Percentiles rank a stretch among this genome's conserved stretches.
Conservation (phyloP, 2,113 vertebrate genomes). For the Hippoglossus stenolepis region DNA sequence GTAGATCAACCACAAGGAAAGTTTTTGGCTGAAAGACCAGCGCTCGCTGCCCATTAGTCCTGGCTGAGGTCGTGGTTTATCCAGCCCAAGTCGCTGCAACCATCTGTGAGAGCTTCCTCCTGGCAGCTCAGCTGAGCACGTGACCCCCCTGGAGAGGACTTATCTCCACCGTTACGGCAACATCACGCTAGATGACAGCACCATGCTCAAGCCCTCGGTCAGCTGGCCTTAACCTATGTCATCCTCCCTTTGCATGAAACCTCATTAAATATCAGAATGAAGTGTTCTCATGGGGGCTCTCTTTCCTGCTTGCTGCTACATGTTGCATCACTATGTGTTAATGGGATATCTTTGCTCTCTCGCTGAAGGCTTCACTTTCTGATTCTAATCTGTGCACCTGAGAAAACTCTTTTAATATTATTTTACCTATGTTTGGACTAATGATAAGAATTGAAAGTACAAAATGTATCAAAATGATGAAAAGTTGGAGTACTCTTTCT, state of each 20-base stretch:
- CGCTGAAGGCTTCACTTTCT: slow-evolving; percentile 21
- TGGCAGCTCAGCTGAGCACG: slow-evolving; percentile 48
- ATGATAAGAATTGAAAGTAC: slow-evolving; percentile 1
- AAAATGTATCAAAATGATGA: not conserved
- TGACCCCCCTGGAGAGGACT: slow-evolving; percentile 50
- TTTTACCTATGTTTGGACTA: slow-evolving; percentile 19
- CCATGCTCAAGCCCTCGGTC: slow-evolving; percentile 23
- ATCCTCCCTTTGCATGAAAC: slow-evolving; percentile 38
- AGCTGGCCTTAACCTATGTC: slow-evolving; percentile 33
- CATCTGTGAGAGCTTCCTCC: slow-evolving; percentile 66
- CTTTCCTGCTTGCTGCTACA: slow-evolving; percentile 42
- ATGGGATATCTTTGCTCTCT: slow-evolving; percentile 23
- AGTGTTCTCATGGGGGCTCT: slow-evolving; percentile 10
- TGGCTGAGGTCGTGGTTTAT: slow-evolving; percentile 59
- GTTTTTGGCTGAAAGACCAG: slow-evolving; percentile 24
- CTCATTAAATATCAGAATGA: slow-evolving; percentile 37
- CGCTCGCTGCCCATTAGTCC: slow-evolving; percentile 19
- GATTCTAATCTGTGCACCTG: slow-evolving; percentile 39
- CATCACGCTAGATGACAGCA: slow-evolving; percentile 45
- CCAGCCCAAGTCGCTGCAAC: slow-evolving; percentile 45
- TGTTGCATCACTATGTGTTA: slow-evolving; percentile 41
- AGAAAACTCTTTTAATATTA: slow-evolving; percentile 8
- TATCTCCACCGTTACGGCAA: slow-evolving; percentile 42
- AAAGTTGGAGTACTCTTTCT: not conserved
- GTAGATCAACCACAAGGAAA: slow-evolving; percentile 14